Percentiles rank a stretch among this genome's conserved stretches.
phyloP scores from a whole-genome alignment of 2,888 invertebrate genomes.

The Ochropleura leucogaster region DNA sequence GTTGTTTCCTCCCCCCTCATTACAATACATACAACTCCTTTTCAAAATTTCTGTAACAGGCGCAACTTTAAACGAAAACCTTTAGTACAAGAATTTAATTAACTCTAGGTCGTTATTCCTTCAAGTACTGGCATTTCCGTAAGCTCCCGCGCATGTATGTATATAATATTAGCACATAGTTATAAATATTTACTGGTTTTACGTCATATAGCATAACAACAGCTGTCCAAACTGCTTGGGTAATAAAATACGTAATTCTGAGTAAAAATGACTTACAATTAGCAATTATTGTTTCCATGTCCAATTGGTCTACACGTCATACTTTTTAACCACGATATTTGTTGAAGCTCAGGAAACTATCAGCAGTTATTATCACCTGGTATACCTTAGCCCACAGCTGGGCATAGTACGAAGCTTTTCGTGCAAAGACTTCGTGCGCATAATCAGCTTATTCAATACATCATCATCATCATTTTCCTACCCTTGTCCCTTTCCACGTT shows the following conservation, averaged over 20 bases:
- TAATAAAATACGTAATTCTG: constrained; percentile 64
- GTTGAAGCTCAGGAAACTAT: background rate
- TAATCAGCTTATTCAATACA: background rate
- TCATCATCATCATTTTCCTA: too few relatives aligned
- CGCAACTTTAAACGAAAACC: constrained; percentile 30
- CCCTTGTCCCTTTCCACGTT: too few relatives aligned
- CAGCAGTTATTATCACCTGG: background rate
- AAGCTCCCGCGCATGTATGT: background rate
- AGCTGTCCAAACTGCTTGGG: constrained; percentile 75
- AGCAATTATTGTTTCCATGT: constrained; percentile 5
- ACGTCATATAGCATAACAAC: constrained; percentile 65
- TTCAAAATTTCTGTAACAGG: too few relatives aligned
- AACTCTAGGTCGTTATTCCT: background rate
- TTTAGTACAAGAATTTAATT: background rate
- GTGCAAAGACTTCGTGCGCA: background rate
- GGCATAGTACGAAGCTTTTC: background rate
- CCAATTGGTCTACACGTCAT: background rate
- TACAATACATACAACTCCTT: too few relatives aligned
- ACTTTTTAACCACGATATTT: background rate
- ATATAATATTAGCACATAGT: constrained; percentile 32
- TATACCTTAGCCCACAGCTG: background rate
- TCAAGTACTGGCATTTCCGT: background rate
- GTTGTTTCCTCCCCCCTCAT: too few relatives aligned
- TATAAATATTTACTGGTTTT: background rate
- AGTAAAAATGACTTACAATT: constrained; percentile 8